Base-by-base conservation (phyloP, 2,113 vertebrate species). In the Neodontobutis hainanensis region DNA sequence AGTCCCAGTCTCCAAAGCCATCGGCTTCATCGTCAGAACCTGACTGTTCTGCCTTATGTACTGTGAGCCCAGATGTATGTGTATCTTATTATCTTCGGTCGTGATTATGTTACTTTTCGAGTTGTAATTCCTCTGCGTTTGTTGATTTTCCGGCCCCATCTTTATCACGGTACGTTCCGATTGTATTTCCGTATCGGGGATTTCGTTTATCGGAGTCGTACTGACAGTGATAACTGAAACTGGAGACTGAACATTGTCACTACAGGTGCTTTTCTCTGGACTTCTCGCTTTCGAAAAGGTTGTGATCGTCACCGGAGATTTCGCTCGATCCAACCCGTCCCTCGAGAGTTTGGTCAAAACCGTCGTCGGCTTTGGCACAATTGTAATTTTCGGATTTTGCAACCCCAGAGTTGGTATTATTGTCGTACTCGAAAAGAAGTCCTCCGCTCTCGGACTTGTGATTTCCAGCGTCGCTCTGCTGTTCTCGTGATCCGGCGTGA, bases 81-180 rank as follows among this genome's bases (percentile, higher is more conserved):
- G 97, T 79, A 99, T 99, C 88, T 96, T 98, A 77, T 98, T 98
- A 89, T 99, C 96, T 71, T 98, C 97, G 0, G 96, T 97, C 0
- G 95, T 98, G 63, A 97, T 94, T 43, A 98, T 96, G 73, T 92
- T 96, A 70, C 94, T 88, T 0, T 95, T 96, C 65, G 94, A 57
- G 14, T 93, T 95, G 89, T 92, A 97, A 48, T 95, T 97, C 59
- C 92, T 90, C 61, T 91, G 63, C 1, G 93, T 86, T 1, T 92
- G 87, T 68, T 93, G 94, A 81, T 94, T 96, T 61, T 98, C 96
- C 0, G 97, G 94, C 0, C 92, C 94, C 67, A 98, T 90, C 82
- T 94, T 95, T 76, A 97, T 93, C 47, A 97, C 89, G 0, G 96
- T 94, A 65, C 93, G 90, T 19, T 94, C 92, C 67, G 92, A 55